Evolutionary conservation across 2,113 vertebrate species (phyloP), one percentile per base, ranked within the genome.

Genomic region (Gambusia affinis): DNA sequence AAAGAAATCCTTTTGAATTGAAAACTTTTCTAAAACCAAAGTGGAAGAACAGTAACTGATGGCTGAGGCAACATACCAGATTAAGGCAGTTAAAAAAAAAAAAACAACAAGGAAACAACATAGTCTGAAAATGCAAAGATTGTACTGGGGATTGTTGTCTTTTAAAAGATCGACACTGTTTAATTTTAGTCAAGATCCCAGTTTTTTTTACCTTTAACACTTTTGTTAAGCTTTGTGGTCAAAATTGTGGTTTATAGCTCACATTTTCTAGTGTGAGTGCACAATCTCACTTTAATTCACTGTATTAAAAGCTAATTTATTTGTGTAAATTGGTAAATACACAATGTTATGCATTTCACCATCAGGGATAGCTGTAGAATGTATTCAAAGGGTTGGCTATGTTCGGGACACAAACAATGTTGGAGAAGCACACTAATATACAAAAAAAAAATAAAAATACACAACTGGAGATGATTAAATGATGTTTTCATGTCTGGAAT

Each of bases 31-130:
- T 73, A 24, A 78, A 51, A 63, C 73, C 68, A 24, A 29, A 76
- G 19, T 69, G 39, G 67, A 88, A 83, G 84, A 72, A 72, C 60
- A 39, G 31, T 70, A 31, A 76, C 67, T 84, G 60, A 84, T 65
- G 78, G 61, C 42, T 79, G 64, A 87, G 79, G 78, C 67, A 76
- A 73, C 80, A 83, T 78, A 86, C 87, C 80, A 88, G 60, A 84
- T 78, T 80, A 61, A 84, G 61, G 39, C 39, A 80, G 84, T 76
- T 37, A 11, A 37, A 37, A 37, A 37, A 37, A 37, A 11, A 11
- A 10, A 10, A 35, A 35, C 8, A 1, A 35, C 65, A 12, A 47
- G 27, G 27, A 71, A 69, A 73, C 75, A 69, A n/a, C 10, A 57
- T n/a, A 57, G 64, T 64, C 35, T 80, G 72, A 31, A 81, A 80